A percentile compares a stretch with the other conserved stretches of the same genome.
phyloP scores from a whole-genome alignment of 1,140 invertebrate species.

The Drosophila nannoptera region DNA sequence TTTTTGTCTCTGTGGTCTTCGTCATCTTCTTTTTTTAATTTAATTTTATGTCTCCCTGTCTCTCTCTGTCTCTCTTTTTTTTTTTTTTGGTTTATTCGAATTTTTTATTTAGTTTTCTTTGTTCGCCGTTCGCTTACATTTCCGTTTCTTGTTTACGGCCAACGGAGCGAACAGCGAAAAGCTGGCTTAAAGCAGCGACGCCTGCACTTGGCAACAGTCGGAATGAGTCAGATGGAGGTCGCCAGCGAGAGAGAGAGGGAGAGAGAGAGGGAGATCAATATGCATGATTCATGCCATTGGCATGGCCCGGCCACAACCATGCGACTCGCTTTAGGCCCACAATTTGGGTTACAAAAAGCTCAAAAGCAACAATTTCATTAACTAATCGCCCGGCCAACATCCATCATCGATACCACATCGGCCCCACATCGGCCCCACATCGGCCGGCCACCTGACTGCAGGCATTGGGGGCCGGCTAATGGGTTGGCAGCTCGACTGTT shows the following conservation, averaged over 20 bases:
- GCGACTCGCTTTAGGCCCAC: slow-evolving; percentile 10
- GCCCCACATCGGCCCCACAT: background rate
- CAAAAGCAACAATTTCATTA: slow-evolving; percentile 31
- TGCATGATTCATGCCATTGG: slow-evolving; percentile 65
- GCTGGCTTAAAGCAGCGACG: slow-evolving; percentile 26
- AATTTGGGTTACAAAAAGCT: slow-evolving; percentile 11
- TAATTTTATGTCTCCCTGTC: background rate
- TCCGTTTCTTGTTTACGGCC: slow-evolving; percentile 36
- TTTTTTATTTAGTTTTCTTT: too few species aligned
- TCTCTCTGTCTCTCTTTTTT: background rate
- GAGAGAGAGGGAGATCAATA: slow-evolving; percentile 27
- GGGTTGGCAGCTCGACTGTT: background rate
- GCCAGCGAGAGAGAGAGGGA: too few species aligned
- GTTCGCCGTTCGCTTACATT: slow-evolving; percentile 22
- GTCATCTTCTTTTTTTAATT: background rate
- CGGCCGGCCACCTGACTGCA: background rate
- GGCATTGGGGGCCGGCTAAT: background rate
- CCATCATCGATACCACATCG: slow-evolving; percentile 20
- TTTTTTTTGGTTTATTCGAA: background rate
- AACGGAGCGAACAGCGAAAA: slow-evolving; percentile 12
- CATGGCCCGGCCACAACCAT: slow-evolving; percentile 31
- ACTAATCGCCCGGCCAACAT: slow-evolving; percentile 32
- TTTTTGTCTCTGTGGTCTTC: background rate
- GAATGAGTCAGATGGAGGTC: slow-evolving; percentile 8
- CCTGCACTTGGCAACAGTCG: slow-evolving; percentile 36